Conservation (phyloP, 2,797 vertebrate species). For the Darevskia mixta region DNA sequence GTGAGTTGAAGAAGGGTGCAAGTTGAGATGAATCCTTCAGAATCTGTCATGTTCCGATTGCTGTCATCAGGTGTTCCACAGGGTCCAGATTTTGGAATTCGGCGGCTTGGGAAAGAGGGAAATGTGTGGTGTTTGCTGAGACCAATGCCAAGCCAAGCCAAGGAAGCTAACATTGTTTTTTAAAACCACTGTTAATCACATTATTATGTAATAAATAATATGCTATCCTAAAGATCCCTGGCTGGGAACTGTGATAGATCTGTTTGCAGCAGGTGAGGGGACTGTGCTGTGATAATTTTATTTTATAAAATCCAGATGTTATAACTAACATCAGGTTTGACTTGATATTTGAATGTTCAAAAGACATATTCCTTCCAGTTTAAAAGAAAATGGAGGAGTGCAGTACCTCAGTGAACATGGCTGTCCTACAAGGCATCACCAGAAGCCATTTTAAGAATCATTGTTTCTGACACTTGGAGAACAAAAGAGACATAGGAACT, state of each 20-base stretch:
- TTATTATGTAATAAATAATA: not conserved
- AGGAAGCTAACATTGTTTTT: not conserved
- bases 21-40: not conserved
- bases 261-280: not conserved
- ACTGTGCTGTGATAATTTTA: not conserved
- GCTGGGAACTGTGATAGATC: not conserved
- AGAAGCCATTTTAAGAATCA: conserved; percentile 6
- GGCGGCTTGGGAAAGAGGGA: not conserved
- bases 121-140: not conserved
- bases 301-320: conserved; percentile 1
- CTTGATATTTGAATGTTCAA: not conserved
- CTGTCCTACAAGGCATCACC: not conserved
- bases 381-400: not conserved
- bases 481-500: not conserved
- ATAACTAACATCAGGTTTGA: conserved; percentile 20
- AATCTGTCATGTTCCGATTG: not conserved
- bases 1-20: not conserved
- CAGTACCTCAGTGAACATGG: conserved; percentile 24
- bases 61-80: not conserved
- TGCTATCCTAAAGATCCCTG: not conserved
- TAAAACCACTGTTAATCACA: not conserved
- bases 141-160: not conserved
- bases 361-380: conserved; percentile 27
- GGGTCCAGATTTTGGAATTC: not conserved
- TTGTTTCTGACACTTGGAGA: not conserved